phyloP scores from a whole-genome alignment of 2,888 invertebrate genomes.

The Dysmachus trigonus region DNA sequence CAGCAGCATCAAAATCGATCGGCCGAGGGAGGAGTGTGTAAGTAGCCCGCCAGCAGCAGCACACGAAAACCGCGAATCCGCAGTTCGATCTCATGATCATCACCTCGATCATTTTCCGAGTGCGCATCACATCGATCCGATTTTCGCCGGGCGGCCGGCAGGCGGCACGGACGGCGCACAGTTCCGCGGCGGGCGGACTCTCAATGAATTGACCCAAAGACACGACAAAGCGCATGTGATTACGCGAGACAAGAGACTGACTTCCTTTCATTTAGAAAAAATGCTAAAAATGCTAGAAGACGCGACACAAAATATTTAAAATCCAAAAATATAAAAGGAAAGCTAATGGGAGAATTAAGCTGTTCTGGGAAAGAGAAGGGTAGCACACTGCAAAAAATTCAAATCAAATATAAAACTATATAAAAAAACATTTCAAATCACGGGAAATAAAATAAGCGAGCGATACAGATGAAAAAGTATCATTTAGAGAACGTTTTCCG shows the following conservation, averaged over 20 bases:
- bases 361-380: not conserved
- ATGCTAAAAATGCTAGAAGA: not conserved
- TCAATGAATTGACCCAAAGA: conserved; percentile 63
- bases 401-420: not conserved
- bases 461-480: not conserved
- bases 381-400: not conserved
- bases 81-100: not conserved
- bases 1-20: not conserved
- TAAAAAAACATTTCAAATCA: not conserved
- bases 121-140: conserved; percentile 22
- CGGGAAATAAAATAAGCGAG: not conserved
- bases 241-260: conserved; percentile 61
- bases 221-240: conserved; percentile 46
- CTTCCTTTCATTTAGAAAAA: conserved; percentile 58
- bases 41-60: not conserved
- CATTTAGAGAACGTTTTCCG: not conserved
- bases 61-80: not conserved
- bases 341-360: not conserved
- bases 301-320: not conserved
- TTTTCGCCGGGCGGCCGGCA: not conserved
- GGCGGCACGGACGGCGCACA: not conserved
- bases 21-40: not conserved
- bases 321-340: not conserved
- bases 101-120: not conserved
- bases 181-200: not conserved